These are phyloP conservation scores for Tholera decimalis DNA, from an alignment of 2,888 invertebrate genomes.

Conservation along the genomic window DNA sequence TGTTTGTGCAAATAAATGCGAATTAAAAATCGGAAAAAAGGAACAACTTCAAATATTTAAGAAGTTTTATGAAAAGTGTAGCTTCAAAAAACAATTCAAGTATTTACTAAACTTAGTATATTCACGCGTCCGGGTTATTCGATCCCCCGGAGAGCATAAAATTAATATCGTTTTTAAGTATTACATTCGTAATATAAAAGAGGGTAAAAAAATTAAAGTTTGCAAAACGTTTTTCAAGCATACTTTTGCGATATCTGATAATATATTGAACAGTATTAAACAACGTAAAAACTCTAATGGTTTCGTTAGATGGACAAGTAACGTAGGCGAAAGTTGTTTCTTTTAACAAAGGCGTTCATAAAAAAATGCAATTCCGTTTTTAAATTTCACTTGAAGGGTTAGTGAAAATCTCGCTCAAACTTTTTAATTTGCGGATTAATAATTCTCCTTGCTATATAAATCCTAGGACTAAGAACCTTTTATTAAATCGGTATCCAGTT, in stretches of 20 bases:
- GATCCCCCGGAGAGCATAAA: background rate
- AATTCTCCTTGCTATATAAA: background rate
- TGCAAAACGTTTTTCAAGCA: slow-evolving; percentile 22
- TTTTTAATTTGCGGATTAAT: background rate
- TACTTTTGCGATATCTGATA: slow-evolving; percentile 18
- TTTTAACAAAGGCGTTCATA: background rate
- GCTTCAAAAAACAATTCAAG: slow-evolving; percentile 2
- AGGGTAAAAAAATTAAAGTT: background rate
- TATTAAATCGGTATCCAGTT: background rate
- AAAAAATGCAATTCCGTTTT: too few relatives aligned
- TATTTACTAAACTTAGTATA: slow-evolving; percentile 9
- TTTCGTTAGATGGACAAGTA: background rate
- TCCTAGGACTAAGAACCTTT: background rate
- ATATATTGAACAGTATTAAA: slow-evolving; percentile 3
- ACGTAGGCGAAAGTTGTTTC: background rate
- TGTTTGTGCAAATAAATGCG: slow-evolving; percentile 10
- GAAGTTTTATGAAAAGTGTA: background rate
- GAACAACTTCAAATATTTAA: slow-evolving; percentile 8
- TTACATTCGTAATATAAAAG: slow-evolving; percentile 5
- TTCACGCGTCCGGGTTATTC: background rate
- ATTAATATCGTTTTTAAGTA: slow-evolving; percentile 1
- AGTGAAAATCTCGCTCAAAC: too few relatives aligned
- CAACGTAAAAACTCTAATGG: background rate
- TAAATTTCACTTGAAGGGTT: too few relatives aligned
- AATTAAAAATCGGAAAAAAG: slow-evolving; percentile 6